A percentile compares a stretch with the other conserved stretches of the same genome.
Conservation (phyloP, 2,797 vertebrate genomes). For the Carapus acus region DNA sequence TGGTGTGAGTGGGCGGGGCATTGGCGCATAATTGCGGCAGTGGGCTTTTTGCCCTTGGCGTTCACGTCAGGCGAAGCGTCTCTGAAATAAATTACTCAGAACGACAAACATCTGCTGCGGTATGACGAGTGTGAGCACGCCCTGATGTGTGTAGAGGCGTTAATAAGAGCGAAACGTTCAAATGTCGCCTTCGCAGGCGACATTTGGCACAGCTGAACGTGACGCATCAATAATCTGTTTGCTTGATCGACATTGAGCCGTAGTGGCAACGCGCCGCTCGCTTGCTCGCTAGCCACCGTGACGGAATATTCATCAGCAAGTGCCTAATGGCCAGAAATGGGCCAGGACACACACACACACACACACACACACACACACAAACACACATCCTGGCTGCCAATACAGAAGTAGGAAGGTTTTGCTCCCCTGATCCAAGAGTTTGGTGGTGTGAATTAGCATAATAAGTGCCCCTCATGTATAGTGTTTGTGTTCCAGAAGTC, state of each 20-base stretch:
- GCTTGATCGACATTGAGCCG: constrained; percentile 47
- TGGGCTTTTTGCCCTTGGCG: neutral
- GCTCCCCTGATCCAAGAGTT: too few species aligned
- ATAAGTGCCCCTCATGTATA: too few species aligned
- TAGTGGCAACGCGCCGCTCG: constrained; percentile 45
- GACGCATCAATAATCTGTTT: constrained; percentile 55
- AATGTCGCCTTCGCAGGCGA: constrained; percentile 29
- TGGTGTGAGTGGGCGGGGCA: too few species aligned
- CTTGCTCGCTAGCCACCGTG: too few species aligned
- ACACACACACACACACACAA: constrained; percentile 22
- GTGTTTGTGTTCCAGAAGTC: too few species aligned
- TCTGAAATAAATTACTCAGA: constrained; percentile 21
- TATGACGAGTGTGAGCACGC: neutral
- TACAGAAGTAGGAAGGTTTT: too few species aligned
- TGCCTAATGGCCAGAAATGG: constrained; percentile 61
- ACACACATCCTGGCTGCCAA: too few species aligned
- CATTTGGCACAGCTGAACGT: constrained; percentile 43
- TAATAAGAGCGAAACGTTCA: constrained; percentile 16
- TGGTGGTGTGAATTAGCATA: too few species aligned
- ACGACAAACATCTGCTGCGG: constrained; percentile 10
- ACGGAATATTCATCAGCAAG: constrained; percentile 56
- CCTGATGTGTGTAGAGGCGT: constrained; percentile 1
- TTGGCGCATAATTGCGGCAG: constrained; percentile 12
- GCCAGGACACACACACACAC: constrained; percentile 40
- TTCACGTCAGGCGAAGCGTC: constrained; percentile 9